Evolutionary conservation across 2,888 invertebrate genomes (phyloP), one percentile per base, ranked within the genome.

Genomic region (Steinernema carpocapsae): DNA sequence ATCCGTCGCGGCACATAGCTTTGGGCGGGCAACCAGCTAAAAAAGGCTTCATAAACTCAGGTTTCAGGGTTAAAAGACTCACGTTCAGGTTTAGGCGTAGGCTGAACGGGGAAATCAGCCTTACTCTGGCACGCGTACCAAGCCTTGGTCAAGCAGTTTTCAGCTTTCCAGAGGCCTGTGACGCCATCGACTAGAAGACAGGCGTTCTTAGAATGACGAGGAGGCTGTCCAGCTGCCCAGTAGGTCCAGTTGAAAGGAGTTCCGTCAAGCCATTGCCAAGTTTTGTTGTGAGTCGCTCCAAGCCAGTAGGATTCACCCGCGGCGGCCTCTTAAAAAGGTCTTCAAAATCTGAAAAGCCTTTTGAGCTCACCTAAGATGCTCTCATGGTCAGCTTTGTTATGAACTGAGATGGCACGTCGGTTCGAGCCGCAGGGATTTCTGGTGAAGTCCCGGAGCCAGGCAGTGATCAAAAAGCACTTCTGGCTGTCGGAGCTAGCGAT

Each of bases 221-320:
- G 2, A 1, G 32, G 26, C 29, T 26, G 29, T 37, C 64, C 64
- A 17, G 29, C 64, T 1, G 64, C 64, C 29, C 29, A 64, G 64
- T 64, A 14, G 4, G 7, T 64, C 32, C 32, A 64, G 32, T 64
- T n/a, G 64, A 32, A 64, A 17, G 7, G 1, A 7, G 64, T 32
- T 64, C 64, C 64, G 32, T 64, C 64, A 32, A 17, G 29, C 64
- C 64, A 64, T 2, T 2, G 10, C 64, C 64, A 64, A 3, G 4
- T 32, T 3, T 32, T 32, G 32, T 32, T 32, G 64, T 17, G n/a
- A 14, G n/a, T 7, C 48, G 14, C 3, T 48, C 48, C 48, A 14
- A 48, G 7, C 48, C 48, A 48, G 48, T n/a, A 48, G 14, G 3
- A 3, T 3, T 48, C 7, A 14, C 19, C 17, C 19, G 48, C 19